Evolutionary conservation across 2,113 vertebrate genomes (phyloP).

Genomic region (Marcusenius ussheri): DNA sequence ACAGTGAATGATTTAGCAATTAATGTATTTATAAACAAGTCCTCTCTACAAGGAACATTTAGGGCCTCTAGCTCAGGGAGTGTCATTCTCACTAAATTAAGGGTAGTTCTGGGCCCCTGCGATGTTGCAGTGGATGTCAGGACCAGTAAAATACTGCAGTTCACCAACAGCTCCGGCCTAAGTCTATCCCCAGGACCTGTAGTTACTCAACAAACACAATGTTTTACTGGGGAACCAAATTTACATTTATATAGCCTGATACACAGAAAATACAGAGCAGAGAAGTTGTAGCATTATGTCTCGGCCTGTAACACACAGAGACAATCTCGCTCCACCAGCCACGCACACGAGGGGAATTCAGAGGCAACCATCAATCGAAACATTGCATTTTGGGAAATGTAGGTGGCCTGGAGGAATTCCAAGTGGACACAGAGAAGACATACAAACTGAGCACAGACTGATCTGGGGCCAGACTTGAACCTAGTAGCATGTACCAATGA

Average conservation of each 20-base stretch:
- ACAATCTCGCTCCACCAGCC: background rate
- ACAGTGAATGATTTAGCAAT: background rate
- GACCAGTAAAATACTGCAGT: background rate
- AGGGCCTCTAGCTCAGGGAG: background rate
- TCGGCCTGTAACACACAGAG: background rate
- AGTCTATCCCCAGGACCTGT: background rate
- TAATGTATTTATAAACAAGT: background rate
- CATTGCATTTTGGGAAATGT: background rate
- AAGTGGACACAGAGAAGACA: background rate
- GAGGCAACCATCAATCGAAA: background rate
- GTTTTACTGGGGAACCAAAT: background rate
- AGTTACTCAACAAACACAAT: background rate
- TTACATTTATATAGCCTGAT: conserved; percentile 9
- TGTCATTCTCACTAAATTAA: background rate
- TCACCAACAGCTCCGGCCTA: background rate
- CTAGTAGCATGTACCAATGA: background rate
- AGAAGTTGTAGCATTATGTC: background rate
- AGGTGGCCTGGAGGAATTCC: background rate
- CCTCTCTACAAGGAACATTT: background rate
- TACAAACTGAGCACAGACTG: background rate
- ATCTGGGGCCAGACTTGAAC: background rate
- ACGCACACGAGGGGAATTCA: background rate
- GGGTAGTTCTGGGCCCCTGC: background rate
- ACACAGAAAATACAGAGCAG: background rate
- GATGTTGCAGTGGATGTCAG: background rate